Base-by-base conservation (phyloP, 2,888 invertebrate species). In the Spodoptera picta region DNA sequence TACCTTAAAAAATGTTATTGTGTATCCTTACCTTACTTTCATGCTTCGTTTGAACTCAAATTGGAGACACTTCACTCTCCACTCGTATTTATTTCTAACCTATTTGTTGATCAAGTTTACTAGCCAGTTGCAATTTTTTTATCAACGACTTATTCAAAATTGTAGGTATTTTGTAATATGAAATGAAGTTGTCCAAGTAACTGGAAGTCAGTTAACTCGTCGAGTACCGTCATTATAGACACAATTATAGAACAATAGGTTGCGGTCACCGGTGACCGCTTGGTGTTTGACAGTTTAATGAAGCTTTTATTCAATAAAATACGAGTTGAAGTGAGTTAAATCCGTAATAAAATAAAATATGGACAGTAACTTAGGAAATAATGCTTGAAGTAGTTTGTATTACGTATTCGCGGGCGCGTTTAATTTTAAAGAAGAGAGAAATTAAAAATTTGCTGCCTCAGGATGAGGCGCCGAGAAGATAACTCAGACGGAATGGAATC, bases 1-100 rank as follows among this genome's bases (percentile, higher is more conserved):
- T 83, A 87, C 87, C 87, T 88, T 85, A 84, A 89, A 90, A 90
- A 90, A 87, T 79, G 77, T 85, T 85, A 88, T 87, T 88, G 86
- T 83, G 82, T 86, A 87, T 84, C 82, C 72, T 79, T 80, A 75
- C 70, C 74, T 86, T 83, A 80, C 75, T 80, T 83, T 86, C 77
- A 79, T 73, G 80, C 83, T 80, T 84, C 83, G 84, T 88, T 91
- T 85, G 83, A 80, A 79, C 79, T 76, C 74, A 80, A 80, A 66
- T 66, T 66, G 72, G 31, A 72, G 58, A 44, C 52, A 69, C 12
- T 77, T 60, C 73, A 77, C 79, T 81, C 81, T 81, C 76, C 76
- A 70, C 78, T 80, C 74, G 77, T 75, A 69, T 82, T 83, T 83
- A 78, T 82, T 83, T 79, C 46, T 80, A 79, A 82, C 81, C 83